phyloP scores from a whole-genome alignment of 2,797 vertebrate genomes.

The Silurus aristotelis region DNA sequence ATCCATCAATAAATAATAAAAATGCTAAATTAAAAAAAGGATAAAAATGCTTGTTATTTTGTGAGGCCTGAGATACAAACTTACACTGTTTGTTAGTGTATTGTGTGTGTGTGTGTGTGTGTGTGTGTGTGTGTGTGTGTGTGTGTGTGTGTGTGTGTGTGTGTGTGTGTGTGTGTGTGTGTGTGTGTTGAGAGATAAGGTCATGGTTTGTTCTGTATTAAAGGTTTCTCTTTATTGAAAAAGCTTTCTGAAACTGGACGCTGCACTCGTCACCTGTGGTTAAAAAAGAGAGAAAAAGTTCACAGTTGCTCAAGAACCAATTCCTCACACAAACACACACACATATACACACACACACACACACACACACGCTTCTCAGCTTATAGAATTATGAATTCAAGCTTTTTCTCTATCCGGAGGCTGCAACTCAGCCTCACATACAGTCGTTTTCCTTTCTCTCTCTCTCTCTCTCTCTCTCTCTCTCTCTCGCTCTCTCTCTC shows the following conservation, averaged over 20 bases:
- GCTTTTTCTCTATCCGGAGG: conserved; percentile 34
- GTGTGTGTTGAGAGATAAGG: neutral
- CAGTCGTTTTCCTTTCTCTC: no score
- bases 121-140: neutral
- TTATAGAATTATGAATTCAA: conserved; percentile 56
- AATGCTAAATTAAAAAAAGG: neutral
- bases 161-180: neutral
- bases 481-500: no score
- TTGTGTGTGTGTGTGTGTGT: neutral
- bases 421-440: neutral
- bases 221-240: conserved; percentile 47
- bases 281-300: conserved; percentile 39
- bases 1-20: neutral
- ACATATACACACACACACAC: no score
- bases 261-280: conserved; percentile 41
- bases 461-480: no score
- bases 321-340: no score
- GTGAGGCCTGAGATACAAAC: no score
- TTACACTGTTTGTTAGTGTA: neutral
- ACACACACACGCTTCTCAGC: conserved; percentile 7
- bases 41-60: neutral
- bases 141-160: neutral
- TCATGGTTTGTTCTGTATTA: conserved; percentile 32
- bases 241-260: conserved; percentile 25
- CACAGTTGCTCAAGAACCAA: conserved; percentile 32